phyloP scores from a whole-genome alignment of 2,888 invertebrate genomes.

The Andrena minutula region DNA sequence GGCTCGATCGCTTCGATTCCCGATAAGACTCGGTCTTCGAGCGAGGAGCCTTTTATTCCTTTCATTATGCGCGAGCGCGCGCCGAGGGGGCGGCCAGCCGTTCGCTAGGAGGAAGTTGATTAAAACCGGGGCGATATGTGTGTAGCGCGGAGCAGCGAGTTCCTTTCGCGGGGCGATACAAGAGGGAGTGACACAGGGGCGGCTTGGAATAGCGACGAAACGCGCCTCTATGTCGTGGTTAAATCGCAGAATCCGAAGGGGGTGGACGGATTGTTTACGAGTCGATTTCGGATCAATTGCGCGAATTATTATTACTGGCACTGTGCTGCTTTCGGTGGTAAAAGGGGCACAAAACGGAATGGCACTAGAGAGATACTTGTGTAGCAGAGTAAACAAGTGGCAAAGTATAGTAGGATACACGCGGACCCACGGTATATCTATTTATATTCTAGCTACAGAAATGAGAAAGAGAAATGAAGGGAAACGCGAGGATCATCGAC shows the following conservation, averaged over 20 bases:
- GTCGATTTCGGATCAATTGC: background rate
- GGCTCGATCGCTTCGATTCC: conserved; percentile 74
- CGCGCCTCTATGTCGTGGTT: background rate
- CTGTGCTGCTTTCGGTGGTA: too few relatives aligned
- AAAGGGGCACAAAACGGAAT: too few relatives aligned
- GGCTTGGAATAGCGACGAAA: background rate
- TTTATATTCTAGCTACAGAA: background rate
- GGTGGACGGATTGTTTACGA: background rate
- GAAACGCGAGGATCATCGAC: background rate
- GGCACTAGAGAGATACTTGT: too few relatives aligned
- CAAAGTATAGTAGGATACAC: too few relatives aligned
- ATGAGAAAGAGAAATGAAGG: background rate
- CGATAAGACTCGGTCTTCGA: conserved; percentile 68
- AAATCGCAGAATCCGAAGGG: background rate
- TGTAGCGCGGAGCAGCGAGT: conserved; percentile 11
- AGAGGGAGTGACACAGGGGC: background rate
- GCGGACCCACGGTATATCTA: too few relatives aligned
- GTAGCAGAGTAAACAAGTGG: too few relatives aligned
- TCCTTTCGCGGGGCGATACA: background rate
- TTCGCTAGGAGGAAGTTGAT: conserved; percentile 60
- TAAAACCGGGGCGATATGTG: conserved; percentile 51
- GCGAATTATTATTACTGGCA: too few relatives aligned
- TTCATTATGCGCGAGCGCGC: conserved; percentile 25
- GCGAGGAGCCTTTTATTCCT: conserved; percentile 35
- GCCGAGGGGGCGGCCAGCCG: conserved; percentile 25